Evolutionary conservation across 1,140 invertebrate genomes (phyloP).

Genomic region (Hyposmocoma kahamanoa): DNA sequence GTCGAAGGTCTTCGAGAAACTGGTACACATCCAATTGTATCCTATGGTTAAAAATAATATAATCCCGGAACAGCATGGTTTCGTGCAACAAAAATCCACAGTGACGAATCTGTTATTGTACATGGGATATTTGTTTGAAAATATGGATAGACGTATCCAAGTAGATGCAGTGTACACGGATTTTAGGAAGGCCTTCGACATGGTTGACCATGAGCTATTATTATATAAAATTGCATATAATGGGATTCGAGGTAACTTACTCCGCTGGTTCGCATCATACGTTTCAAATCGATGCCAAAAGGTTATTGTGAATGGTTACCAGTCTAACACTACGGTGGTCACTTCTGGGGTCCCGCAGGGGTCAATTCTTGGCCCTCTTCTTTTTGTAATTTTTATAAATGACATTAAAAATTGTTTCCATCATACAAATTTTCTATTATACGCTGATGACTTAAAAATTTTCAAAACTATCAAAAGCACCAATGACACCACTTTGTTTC

Average conservation of each 20-base stretch:
- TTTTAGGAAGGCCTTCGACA: too few species aligned
- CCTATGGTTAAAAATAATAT: neutral
- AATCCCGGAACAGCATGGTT: constrained; percentile 1
- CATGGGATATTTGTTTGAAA: constrained; percentile 3
- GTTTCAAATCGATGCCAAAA: constrained; percentile 23
- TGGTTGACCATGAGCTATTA: too few species aligned
- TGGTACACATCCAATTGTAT: constrained; percentile 10
- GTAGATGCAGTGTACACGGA: neutral
- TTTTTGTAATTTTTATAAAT: constrained; percentile 33
- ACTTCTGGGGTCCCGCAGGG: constrained; percentile 30
- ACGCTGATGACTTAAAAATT: neutral
- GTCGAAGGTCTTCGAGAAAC: constrained; percentile 11
- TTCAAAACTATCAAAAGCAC: neutral
- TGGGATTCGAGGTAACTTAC: constrained; percentile 7
- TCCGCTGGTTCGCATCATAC: constrained; percentile 28
- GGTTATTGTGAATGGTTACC: constrained; percentile 21
- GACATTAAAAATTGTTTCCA: constrained; percentile 20
- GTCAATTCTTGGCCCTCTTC: constrained; percentile 25
- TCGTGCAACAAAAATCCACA: constrained; percentile 1
- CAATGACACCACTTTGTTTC: neutral
- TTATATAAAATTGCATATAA: constrained; percentile 4
- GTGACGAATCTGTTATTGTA: neutral
- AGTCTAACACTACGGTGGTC: constrained; percentile 16
- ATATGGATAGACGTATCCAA: neutral
- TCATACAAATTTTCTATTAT: neutral